Conservation (phyloP, 2,888 invertebrate genomes). For the Platycheirus rosarum region DNA sequence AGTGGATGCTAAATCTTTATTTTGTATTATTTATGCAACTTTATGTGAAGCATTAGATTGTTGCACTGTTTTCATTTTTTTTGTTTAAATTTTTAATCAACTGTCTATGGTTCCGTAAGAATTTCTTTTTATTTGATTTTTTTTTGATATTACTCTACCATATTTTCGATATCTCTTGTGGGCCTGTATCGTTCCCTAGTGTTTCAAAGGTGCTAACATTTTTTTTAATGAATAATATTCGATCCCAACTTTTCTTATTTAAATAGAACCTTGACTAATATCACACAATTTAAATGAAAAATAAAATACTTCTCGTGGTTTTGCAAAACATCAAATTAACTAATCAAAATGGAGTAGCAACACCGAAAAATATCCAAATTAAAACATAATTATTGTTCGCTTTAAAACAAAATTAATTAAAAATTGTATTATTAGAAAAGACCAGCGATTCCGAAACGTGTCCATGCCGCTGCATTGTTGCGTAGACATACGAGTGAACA, state of each 20-base stretch:
- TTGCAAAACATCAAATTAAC: constrained; percentile 13
- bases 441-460: constrained; percentile 38
- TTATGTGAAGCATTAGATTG: constrained; percentile 68
- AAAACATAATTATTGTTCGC: background rate
- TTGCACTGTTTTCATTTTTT: constrained; percentile 56
- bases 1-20: constrained; percentile 70
- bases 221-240: background rate
- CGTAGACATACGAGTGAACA: constrained; percentile 29
- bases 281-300: background rate
- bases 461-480: constrained; percentile 44
- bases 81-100: constrained; percentile 16
- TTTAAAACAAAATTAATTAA: constrained; percentile 37
- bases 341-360: constrained; percentile 33
- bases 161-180: constrained; percentile 13
- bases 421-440: constrained; percentile 64
- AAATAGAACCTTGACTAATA: too few species aligned
- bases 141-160: constrained; percentile 41
- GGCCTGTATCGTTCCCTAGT: background rate
- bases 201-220: background rate
- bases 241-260: background rate
- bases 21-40: constrained; percentile 65
- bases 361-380: constrained; percentile 7
- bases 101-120: constrained; percentile 48
- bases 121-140: constrained; percentile 48
- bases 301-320: background rate